Evolutionary conservation across 2,113 vertebrate species (phyloP).

Genomic region (Eptesicus fuscus): DNA sequence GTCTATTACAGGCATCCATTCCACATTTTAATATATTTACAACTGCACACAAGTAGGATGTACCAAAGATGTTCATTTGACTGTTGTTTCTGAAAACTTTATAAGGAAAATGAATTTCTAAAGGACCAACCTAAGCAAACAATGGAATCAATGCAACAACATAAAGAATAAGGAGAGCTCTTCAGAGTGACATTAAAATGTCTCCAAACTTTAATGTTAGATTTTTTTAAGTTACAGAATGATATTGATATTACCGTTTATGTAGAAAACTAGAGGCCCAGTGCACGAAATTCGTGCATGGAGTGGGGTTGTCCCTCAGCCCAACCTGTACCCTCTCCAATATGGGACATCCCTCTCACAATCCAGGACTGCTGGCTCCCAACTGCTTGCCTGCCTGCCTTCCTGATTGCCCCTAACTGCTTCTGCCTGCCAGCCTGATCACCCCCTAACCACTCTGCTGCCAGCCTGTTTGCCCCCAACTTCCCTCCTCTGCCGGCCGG

Average conservation of each 20-base stretch:
- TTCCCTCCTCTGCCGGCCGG: no score
- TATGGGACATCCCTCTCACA: no score
- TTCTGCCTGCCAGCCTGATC: no score
- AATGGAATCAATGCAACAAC: neutral
- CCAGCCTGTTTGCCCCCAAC: no score
- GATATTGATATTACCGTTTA: neutral
- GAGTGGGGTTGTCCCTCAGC: no score
- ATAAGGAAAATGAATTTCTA: neutral
- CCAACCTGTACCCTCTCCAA: no score
- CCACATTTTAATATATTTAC: neutral
- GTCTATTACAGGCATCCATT: neutral
- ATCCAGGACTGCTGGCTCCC: no score
- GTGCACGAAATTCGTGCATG: no score
- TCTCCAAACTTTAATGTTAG: neutral
- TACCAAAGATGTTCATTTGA: neutral
- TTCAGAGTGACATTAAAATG: neutral
- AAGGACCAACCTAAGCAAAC: neutral
- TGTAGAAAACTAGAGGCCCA: no score
- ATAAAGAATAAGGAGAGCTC: neutral
- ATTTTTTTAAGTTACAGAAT: neutral
- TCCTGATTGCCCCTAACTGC: no score
- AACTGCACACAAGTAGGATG: neutral
- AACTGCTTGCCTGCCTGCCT: no score
- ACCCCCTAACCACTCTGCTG: no score
- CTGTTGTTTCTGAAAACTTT: neutral